Evolutionary conservation across 2,797 vertebrate species (phyloP), one percentile per base, ranked within the genome.

Genomic region (Hemibagrus guttatus): DNA sequence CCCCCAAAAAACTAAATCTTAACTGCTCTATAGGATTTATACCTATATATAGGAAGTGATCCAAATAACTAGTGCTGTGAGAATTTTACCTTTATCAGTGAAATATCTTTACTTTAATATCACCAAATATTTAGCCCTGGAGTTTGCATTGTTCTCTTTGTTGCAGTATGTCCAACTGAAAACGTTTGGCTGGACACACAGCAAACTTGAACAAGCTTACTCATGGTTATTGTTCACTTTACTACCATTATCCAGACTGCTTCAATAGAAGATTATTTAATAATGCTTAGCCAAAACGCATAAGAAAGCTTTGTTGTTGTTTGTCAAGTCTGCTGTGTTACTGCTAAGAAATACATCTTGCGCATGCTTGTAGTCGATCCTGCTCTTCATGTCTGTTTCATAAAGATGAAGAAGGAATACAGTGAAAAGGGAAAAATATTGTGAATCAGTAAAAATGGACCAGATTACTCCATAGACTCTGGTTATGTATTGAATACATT

Each of bases 371-470:
- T 69, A 35, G 64, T 68, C 64, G 2, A 7, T 16, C 64, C 28
- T 68, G 28, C 6, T 16, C n/a, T 64, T 68, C 68, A 23, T 39
- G 19, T 23, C 68, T 26, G 39, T 23, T 31, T 31, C 28, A 17
- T 31, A 31, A 68, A 68, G 28, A 68, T 17, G 39, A 46, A 72
- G 39, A 12, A 11, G 8, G 46, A 46, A 26, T 39, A 39, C 35
- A 39, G 35, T 39, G 35, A 72, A n/a, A n/a, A n/a, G n/a, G n/a
- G n/a, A n/a, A n/a, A n/a, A n/a, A n/a, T n/a, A n/a, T 72, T 72
- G 11, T 72, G 39, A 72, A 72, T 74, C 59, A 85, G 72, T 86
- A 21, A 81, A 39, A 79, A 74, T 56, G 17, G 59, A 54, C 76
- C 49, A 83, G 84, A 78, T 84, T 46, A 78, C 19, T 54, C 66